Percentiles rank a stretch among this genome's conserved stretches.
Evolutionary conservation across 2,113 vertebrate genomes (phyloP).

Genomic region (Xyliphius kryptos): DNA sequence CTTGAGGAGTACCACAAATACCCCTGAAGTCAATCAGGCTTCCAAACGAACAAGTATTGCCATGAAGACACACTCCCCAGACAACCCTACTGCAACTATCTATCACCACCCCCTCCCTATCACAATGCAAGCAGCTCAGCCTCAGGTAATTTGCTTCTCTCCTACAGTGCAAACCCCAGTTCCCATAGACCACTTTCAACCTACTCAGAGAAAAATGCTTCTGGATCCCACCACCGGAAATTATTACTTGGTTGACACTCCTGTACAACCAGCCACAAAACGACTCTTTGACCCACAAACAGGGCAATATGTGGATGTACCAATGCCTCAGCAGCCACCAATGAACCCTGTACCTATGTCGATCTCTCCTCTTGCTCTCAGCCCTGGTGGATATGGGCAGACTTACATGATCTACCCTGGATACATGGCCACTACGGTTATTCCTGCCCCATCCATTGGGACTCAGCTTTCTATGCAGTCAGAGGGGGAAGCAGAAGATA

Average conservation of each 20-base stretch:
- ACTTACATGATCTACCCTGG: slow-evolving; percentile 91
- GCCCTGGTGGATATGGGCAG: slow-evolving; percentile 72
- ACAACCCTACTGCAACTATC: slow-evolving; percentile 61
- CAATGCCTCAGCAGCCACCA: slow-evolving; percentile 69
- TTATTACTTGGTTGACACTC: slow-evolving; percentile 91
- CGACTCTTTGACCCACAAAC: slow-evolving; percentile 92
- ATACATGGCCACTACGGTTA: slow-evolving; percentile 69
- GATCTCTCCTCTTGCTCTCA: slow-evolving; percentile 75
- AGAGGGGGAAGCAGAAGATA: slow-evolving; percentile 40
- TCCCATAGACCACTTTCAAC: slow-evolving; percentile 57
- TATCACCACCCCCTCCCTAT: slow-evolving; percentile 68
- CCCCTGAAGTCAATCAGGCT: slow-evolving; percentile 32
- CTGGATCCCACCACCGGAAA: slow-evolving; percentile 87
- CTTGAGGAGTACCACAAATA: slow-evolving; percentile 28
- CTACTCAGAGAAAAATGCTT: slow-evolving; percentile 87
- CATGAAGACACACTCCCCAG: slow-evolving; percentile 56
- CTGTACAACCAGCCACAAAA: slow-evolving; percentile 73
- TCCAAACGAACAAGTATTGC: slow-evolving; percentile 45
- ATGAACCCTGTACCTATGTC: slow-evolving; percentile 68
- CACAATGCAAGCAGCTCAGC: slow-evolving; percentile 54
- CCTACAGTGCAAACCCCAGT: slow-evolving; percentile 61
- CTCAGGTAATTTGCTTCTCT: slow-evolving; percentile 76
- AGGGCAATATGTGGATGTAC: slow-evolving; percentile 88
- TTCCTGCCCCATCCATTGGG: slow-evolving; percentile 67
- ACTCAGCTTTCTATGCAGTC: slow-evolving; percentile 61